Evolutionary conservation across 2,888 invertebrate genomes (phyloP), one percentile per base, ranked within the genome.

Genomic region (Pedicia rivosa): DNA sequence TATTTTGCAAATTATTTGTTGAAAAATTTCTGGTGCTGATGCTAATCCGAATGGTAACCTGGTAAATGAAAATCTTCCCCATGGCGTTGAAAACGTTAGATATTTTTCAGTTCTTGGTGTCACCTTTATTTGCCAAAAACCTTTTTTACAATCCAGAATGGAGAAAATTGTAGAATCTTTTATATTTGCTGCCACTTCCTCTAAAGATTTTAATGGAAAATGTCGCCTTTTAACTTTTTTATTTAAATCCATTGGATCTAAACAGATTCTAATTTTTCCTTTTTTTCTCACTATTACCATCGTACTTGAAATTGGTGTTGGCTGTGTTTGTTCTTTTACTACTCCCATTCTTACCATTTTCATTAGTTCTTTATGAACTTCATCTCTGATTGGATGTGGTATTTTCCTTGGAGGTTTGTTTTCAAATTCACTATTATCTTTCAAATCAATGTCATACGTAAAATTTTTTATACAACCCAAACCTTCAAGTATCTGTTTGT

Each of bases 41-140:
- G 29, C 29, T 12, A 29, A 14, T 3, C 29, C 15, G 15, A 29
- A 29, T 9, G 44, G 42, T 25, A 44, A 14, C 12, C 45, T 16
- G n/a, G 30, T 32, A 20, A 37, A 49, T 5, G 39, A 14, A 29
- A 14, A 14, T 7, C 29, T 13, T 9, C 29, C 14, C 29, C 29
- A 29, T 29, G 15, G 3, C 12, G 29, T 29, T 9, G 6, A 9
- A 14, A 29, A 29, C 9, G 29, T 15, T 14, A 29, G 15, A 29
- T 29, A 29, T 13, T 29, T 29, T 29, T 29, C 14, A 9, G 29
- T 29, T 27, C 27, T 27, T 27, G 8, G 6, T 13, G 27, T 10
- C 8, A 27, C 27, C n/a, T 9, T 9, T n/a, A 27, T 27, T 27
- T 5, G 27, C 27, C 27, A 27, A 12, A 27, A 27, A 15, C 42